A percentile compares a stretch with the other conserved stretches of the same genome.
Conservation (phyloP, 2,113 vertebrate species). For the Typhlomys cinereus region DNA sequence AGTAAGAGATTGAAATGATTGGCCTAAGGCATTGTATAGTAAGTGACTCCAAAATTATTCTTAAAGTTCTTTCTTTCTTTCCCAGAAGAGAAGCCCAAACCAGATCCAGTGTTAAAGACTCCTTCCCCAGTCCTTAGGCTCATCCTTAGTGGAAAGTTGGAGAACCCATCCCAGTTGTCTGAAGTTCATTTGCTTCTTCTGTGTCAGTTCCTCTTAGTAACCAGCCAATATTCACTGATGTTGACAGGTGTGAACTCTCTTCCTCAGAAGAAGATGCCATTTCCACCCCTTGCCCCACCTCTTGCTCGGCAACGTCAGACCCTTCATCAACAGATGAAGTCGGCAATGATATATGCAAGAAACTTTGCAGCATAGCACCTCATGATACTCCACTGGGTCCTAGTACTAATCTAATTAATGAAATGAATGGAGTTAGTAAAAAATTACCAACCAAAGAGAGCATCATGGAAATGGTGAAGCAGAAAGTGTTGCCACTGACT, state of each 20-base stretch:
- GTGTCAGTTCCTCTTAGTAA: slow-evolving; percentile 59
- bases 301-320: slow-evolving; percentile 76
- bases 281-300: slow-evolving; percentile 55
- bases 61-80: slow-evolving; percentile 60
- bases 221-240: slow-evolving; percentile 68
- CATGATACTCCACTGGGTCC: slow-evolving; percentile 78
- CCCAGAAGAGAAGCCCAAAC: slow-evolving; percentile 93
- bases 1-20: slow-evolving; percentile 34
- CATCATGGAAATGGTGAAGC: slow-evolving; percentile 76
- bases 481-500: slow-evolving; percentile 78
- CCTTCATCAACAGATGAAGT: slow-evolving; percentile 75
- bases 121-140: slow-evolving; percentile 89
- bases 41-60: slow-evolving; percentile 19
- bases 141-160: slow-evolving; percentile 87
- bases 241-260: slow-evolving; percentile 77
- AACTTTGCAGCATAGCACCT: slow-evolving; percentile 75
- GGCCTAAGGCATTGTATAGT: neutral
- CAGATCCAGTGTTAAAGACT: slow-evolving; percentile 91
- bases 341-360: slow-evolving; percentile 79
- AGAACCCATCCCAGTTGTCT: slow-evolving; percentile 52
- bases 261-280: slow-evolving; percentile 80
- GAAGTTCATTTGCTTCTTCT: slow-evolving; percentile 55
- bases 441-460: slow-evolving; percentile 68
- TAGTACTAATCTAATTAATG: slow-evolving; percentile 82
- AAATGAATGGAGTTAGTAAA: slow-evolving; percentile 90